These are phyloP conservation scores for Syrmaticus mikado DNA, from an alignment of 2,113 vertebrate species.

Conservation along the genomic window DNA sequence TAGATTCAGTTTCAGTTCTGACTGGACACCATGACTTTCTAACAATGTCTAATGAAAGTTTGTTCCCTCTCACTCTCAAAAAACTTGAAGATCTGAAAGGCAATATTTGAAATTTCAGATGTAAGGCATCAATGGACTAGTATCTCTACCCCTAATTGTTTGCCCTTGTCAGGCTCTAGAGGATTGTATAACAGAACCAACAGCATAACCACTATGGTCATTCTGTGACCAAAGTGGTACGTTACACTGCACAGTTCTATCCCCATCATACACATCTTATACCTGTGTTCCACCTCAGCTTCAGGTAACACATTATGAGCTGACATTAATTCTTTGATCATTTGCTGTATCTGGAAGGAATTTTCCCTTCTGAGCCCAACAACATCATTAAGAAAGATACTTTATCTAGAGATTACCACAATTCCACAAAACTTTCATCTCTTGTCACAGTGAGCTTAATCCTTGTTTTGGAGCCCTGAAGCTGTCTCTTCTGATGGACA, in stretches of 20 bases:
- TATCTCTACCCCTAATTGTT: neutral
- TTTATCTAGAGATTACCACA: neutral
- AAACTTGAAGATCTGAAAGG: neutral
- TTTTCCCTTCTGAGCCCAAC: neutral
- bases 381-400: neutral
- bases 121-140: accelerated
- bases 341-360: neutral
- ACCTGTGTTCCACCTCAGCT: neutral
- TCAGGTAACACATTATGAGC: neutral
- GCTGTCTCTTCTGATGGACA: neutral
- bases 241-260: neutral
- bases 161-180: neutral
- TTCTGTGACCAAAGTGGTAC: neutral
- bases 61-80: neutral
- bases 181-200: neutral
- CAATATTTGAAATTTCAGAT: neutral
- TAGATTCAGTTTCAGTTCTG: neutral
- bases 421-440: neutral
- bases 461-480: neutral
- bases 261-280: neutral
- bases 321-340: neutral
- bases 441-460: neutral
- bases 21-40: neutral
- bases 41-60: neutral
- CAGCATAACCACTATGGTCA: neutral